Evolutionary conservation across 2,797 vertebrate species (phyloP).

Genomic region (Phataginus tetradactyla): DNA sequence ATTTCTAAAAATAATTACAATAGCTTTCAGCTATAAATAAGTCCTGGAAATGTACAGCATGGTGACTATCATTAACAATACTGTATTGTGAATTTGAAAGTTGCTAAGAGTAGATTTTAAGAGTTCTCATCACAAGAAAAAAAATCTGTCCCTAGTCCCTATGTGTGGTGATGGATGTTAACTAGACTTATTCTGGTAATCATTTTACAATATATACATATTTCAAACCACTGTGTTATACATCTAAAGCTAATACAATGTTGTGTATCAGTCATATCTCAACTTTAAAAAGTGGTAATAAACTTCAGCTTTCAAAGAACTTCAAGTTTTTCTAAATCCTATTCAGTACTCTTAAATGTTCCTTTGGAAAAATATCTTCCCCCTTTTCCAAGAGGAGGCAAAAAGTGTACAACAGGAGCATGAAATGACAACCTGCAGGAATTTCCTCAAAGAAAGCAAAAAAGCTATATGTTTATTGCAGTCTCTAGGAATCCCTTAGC

Average conservation of each 20-base stretch:
- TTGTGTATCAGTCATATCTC: background rate
- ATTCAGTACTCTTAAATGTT: background rate
- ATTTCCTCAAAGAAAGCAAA: constrained; percentile 37
- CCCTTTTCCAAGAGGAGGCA: background rate
- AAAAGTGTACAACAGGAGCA: background rate
- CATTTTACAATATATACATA: background rate
- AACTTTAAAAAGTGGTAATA: background rate
- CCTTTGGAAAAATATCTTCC: constrained; percentile 1
- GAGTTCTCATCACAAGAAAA: background rate
- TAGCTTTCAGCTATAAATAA: background rate
- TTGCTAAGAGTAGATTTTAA: background rate
- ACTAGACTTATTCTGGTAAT: background rate
- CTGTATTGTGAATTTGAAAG: background rate
- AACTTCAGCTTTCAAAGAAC: constrained; percentile 17
- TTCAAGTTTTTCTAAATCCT: constrained; percentile 12
- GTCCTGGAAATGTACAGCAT: background rate
- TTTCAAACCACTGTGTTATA: background rate
- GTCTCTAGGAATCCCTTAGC: constrained; percentile 46
- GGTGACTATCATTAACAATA: background rate
- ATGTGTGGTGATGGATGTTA: background rate
- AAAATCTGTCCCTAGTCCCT: background rate
- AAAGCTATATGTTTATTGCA: constrained; percentile 38
- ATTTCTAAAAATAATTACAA: constrained; percentile 1
- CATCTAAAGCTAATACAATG: background rate
- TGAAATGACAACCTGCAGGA: constrained; percentile 48